These are phyloP conservation scores for Drosophila sp. DNA, from an alignment of 1,140 invertebrate species.

Conservation along the genomic window DNA sequence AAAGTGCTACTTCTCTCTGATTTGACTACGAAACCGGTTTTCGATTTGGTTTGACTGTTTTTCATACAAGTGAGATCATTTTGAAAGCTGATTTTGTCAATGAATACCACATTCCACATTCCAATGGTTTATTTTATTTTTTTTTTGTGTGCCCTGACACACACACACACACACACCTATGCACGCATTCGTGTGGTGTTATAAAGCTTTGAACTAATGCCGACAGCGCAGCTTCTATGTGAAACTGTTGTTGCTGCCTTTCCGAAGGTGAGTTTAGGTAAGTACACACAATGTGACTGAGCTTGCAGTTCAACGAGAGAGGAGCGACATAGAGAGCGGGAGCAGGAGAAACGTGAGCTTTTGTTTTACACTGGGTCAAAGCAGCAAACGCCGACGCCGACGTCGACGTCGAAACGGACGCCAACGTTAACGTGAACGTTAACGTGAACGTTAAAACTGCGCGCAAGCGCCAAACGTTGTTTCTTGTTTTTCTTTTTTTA, in stretches of 20 bases:
- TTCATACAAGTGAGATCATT: constrained; percentile 85
- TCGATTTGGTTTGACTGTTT: constrained; percentile 85
- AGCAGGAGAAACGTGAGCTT: constrained; percentile 18
- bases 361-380: constrained; percentile 46
- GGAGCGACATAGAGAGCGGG: neutral
- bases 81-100: constrained; percentile 85
- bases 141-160: constrained; percentile 46
- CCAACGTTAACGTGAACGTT: constrained; percentile 15
- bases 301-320: constrained; percentile 15
- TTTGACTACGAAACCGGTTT: constrained; percentile 85
- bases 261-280: constrained; percentile 45
- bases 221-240: constrained; percentile 52
- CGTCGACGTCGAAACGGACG: constrained; percentile 20
- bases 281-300: constrained; percentile 44
- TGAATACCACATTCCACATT: constrained; percentile 84
- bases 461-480: constrained; percentile 32
- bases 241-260: constrained; percentile 29
- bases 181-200: constrained; percentile 58
- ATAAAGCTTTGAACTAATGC: constrained; percentile 81
- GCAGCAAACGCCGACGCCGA: constrained; percentile 27
- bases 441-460: constrained; percentile 14
- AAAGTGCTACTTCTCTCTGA: constrained; percentile 57
- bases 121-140: constrained; percentile 61
- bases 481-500: constrained; percentile 5
- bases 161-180: constrained; percentile 25